Evolutionary conservation across 1,140 invertebrate species (phyloP).

Genomic region (Anadara kagoshimensis): DNA sequence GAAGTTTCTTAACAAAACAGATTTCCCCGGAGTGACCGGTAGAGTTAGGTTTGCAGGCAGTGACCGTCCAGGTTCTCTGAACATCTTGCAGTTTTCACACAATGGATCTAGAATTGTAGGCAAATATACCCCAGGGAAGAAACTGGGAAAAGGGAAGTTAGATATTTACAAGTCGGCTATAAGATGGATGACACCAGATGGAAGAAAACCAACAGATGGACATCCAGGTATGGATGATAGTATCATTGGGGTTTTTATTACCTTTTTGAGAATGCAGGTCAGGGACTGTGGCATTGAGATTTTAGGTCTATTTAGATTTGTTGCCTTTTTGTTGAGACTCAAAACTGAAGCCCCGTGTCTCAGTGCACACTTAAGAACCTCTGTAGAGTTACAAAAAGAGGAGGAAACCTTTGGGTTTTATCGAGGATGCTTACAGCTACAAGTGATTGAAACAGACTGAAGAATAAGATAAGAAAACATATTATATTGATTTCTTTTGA

Average conservation of each 20-base stretch:
- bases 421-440: too few species aligned
- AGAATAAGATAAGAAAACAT: too few species aligned
- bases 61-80: conserved; percentile 81
- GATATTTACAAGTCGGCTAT: conserved; percentile 78
- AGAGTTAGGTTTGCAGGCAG: conserved; percentile 82
- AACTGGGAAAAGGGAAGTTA: conserved; percentile 66
- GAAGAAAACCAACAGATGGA: conserved; percentile 82
- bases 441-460: too few species aligned
- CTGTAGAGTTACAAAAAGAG: too few species aligned
- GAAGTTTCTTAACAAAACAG: conserved; percentile 74
- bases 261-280: not conserved
- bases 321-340: too few species aligned
- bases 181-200: conserved; percentile 80
- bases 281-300: not conserved
- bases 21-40: conserved; percentile 87
- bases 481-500: too few species aligned
- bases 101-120: conserved; percentile 78
- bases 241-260: not conserved
- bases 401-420: too few species aligned
- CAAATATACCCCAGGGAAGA: conserved; percentile 77
- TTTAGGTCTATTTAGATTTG: not conserved
- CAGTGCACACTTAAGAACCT: too few species aligned
- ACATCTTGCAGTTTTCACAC: conserved; percentile 83
- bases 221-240: conserved; percentile 71
- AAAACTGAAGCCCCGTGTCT: too few species aligned